A percentile compares a stretch with the other conserved stretches of the same genome.
phyloP scores from a whole-genome alignment of 2,888 invertebrate species.

The Drosophila limbata region DNA sequence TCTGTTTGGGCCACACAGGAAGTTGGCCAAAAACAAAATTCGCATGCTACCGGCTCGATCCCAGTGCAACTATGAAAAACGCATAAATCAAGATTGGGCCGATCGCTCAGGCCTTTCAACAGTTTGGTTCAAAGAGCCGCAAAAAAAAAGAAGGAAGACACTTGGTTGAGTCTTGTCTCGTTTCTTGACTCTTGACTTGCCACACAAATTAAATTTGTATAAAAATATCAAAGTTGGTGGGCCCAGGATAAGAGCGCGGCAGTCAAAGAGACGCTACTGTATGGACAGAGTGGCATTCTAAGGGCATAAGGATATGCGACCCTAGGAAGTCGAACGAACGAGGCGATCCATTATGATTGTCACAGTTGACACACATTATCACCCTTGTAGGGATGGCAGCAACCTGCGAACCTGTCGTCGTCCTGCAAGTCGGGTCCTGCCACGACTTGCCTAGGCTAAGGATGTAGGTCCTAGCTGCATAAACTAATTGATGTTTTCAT shows the following conservation, averaged over 20 bases:
- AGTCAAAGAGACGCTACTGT: constrained; percentile 69
- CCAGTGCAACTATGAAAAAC: constrained; percentile 71
- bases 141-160: constrained; percentile 26
- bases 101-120: constrained; percentile 70
- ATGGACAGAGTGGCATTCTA: constrained; percentile 58
- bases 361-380: constrained; percentile 81
- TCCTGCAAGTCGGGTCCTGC: constrained; percentile 3
- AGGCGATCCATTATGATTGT: constrained; percentile 80
- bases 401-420: constrained; percentile 68
- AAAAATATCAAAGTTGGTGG: constrained; percentile 82
- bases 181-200: constrained; percentile 53
- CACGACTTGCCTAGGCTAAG: constrained; percentile 22
- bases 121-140: constrained; percentile 70
- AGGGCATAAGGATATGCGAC: constrained; percentile 26
- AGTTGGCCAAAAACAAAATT: constrained; percentile 52
- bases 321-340: constrained; percentile 23
- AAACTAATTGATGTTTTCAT: constrained; percentile 82
- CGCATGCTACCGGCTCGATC: constrained; percentile 56
- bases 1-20: constrained; percentile 70
- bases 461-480: constrained; percentile 46
- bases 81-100: constrained; percentile 73
- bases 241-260: constrained; percentile 44
- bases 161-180: constrained; percentile 11
- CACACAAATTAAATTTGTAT: constrained; percentile 79
- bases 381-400: constrained; percentile 55